phyloP scores from a whole-genome alignment of 2,113 vertebrate genomes.

The Micromys minutus region DNA sequence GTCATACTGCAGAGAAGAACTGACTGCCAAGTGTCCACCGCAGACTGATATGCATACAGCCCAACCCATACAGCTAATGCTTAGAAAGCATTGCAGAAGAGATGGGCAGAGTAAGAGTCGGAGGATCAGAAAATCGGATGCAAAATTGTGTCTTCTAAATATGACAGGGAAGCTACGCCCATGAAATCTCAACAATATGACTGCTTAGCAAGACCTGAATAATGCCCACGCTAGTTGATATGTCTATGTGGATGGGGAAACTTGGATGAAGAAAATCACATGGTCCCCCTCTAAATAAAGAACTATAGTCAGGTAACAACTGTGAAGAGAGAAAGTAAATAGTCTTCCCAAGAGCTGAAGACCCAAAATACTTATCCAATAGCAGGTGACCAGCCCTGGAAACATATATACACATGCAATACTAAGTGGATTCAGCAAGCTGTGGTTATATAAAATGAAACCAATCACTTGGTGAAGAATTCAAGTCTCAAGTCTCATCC shows the following conservation, averaged over 20 bases:
- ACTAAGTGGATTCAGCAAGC: background rate
- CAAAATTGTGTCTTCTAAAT: background rate
- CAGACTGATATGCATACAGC: background rate
- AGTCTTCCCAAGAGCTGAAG: background rate
- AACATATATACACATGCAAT: background rate
- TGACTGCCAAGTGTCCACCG: background rate
- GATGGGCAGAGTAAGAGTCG: background rate
- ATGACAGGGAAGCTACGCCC: background rate
- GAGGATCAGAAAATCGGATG: background rate
- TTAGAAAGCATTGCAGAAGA: background rate
- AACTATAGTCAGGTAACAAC: background rate
- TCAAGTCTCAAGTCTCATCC: background rate
- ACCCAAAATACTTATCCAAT: background rate
- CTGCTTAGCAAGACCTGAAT: background rate
- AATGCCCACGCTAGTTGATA: no score
- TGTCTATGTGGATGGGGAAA: background rate
- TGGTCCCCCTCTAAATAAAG: background rate
- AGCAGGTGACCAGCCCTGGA: background rate
- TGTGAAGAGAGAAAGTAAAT: background rate
- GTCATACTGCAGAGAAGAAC: background rate
- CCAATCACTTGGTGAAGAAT: background rate
- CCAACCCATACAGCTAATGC: background rate
- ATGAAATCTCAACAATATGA: background rate
- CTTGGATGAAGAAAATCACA: background rate
- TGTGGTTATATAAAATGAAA: background rate